Evolutionary conservation across 2,888 invertebrate species (phyloP).

Genomic region (Acholoe squamosa): DNA sequence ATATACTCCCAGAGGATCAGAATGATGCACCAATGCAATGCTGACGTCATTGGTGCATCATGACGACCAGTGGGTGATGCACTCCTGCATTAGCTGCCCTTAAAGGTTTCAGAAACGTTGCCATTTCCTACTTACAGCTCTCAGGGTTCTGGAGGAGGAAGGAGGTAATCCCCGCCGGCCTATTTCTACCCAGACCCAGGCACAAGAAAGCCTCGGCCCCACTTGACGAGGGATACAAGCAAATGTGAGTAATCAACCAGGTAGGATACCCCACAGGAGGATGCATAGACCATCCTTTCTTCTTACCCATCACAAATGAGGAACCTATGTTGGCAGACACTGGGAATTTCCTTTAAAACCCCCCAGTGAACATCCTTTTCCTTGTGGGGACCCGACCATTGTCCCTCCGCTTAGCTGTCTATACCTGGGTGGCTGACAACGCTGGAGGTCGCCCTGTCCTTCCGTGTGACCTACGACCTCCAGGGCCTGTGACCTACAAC

Average conservation of each 20-base stretch:
- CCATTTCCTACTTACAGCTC: background rate
- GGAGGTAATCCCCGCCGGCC: conserved; percentile 16
- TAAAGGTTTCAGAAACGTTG: background rate
- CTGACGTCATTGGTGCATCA: too few species aligned
- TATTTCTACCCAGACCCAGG: background rate
- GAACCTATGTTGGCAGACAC: background rate
- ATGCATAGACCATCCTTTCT: too few species aligned
- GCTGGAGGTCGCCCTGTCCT: conserved; percentile 18
- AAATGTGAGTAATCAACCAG: too few species aligned
- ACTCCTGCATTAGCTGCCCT: too few species aligned
- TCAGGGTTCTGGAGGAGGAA: background rate
- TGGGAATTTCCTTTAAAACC: background rate
- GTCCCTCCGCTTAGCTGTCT: too few species aligned
- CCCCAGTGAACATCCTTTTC: too few species aligned
- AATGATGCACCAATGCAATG: too few species aligned
- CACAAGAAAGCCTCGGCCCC: background rate
- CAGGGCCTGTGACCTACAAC: background rate
- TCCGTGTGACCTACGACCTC: background rate
- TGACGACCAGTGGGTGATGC: too few species aligned
- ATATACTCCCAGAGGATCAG: too few species aligned
- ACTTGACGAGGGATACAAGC: background rate
- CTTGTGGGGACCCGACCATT: too few species aligned
- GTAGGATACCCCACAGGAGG: too few species aligned
- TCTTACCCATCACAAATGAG: too few species aligned
- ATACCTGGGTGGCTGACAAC: background rate